Evolutionary conservation across 2,888 invertebrate genomes (phyloP).

Genomic region (Nycteola revayana): DNA sequence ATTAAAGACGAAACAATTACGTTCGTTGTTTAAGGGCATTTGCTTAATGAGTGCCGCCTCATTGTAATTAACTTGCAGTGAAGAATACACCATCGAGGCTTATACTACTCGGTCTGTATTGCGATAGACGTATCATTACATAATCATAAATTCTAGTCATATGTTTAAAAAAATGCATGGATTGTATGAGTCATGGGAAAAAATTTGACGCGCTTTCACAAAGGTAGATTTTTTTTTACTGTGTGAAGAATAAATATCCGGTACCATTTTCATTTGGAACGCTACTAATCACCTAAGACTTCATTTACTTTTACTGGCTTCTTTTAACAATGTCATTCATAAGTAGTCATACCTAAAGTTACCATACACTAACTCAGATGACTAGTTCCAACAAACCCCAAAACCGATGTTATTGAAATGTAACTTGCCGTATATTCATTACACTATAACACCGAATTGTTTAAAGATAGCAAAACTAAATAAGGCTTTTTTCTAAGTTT

Average conservation of each 20-base stretch:
- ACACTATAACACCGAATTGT: too few relatives aligned
- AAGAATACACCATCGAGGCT: slow-evolving; percentile 39
- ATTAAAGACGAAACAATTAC: slow-evolving; percentile 52
- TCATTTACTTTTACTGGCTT: too few relatives aligned
- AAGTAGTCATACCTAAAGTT: too few relatives aligned
- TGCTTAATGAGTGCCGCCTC: slow-evolving; percentile 52
- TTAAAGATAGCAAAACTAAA: too few relatives aligned
- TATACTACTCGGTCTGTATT: slow-evolving; percentile 37
- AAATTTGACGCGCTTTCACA: slow-evolving; percentile 27
- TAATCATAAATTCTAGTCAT: slow-evolving; percentile 31
- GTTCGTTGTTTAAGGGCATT: slow-evolving; percentile 46
- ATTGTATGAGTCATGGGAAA: slow-evolving; percentile 39
- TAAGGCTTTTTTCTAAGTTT: too few relatives aligned
- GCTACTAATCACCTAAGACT: too few relatives aligned
- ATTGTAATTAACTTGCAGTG: slow-evolving; percentile 48
- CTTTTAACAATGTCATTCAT: too few relatives aligned
- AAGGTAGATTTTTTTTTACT: slow-evolving; percentile 1
- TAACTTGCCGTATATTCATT: too few relatives aligned
- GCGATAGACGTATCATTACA: slow-evolving; percentile 42
- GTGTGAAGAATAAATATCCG: slow-evolving; percentile 14
- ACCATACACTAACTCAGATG: too few relatives aligned
- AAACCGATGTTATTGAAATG: too few relatives aligned
- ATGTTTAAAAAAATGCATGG: slow-evolving; percentile 32
- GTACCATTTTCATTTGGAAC: slow-evolving; percentile 12
- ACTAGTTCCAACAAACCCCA: too few relatives aligned